phyloP scores from a whole-genome alignment of 2,797 vertebrate genomes.

The Tenualosa ilisha region DNA sequence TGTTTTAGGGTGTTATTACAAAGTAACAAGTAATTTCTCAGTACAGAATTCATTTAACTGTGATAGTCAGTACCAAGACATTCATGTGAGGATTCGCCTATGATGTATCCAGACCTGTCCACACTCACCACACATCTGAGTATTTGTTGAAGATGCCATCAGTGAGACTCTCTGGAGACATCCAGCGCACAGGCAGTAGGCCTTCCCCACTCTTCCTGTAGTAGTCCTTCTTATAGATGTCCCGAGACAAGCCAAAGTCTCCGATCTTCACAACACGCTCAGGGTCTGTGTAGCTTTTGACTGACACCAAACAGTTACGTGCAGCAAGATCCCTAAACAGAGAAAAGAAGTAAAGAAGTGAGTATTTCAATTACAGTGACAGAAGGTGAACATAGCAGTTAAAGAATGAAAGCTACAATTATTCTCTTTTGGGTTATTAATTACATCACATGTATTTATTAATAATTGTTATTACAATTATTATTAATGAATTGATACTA shows the following conservation, averaged over 20 bases:
- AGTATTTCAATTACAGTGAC: background rate
- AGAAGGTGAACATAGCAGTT: background rate
- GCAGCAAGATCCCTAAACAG: slow-evolving; percentile 74
- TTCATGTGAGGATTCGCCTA: background rate
- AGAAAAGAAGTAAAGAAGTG: background rate
- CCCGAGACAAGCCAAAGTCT: slow-evolving; percentile 78
- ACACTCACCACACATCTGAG: slow-evolving; percentile 77
- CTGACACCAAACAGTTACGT: slow-evolving; percentile 78
- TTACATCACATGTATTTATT: background rate
- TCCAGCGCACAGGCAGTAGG: slow-evolving; percentile 78
- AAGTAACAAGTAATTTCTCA: too few relatives aligned
- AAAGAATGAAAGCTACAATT: background rate
- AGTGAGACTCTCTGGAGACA: slow-evolving; percentile 77
- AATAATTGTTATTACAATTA: background rate
- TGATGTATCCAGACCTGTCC: too few relatives aligned
- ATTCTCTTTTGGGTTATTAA: background rate
- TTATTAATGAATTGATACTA: background rate
- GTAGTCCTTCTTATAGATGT: slow-evolving; percentile 79
- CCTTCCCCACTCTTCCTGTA: slow-evolving; percentile 80
- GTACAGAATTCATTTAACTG: too few relatives aligned
- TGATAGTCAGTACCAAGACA: too few relatives aligned
- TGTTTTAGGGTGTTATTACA: too few relatives aligned
- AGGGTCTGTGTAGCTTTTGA: slow-evolving; percentile 62
- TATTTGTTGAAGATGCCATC: slow-evolving; percentile 77
- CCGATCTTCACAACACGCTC: slow-evolving; percentile 72